Percentiles rank a stretch among this genome's conserved stretches.
These are phyloP conservation scores for Vulpes vulpes DNA, from an alignment of 2,113 vertebrate genomes.

Conservation along the genomic window DNA sequence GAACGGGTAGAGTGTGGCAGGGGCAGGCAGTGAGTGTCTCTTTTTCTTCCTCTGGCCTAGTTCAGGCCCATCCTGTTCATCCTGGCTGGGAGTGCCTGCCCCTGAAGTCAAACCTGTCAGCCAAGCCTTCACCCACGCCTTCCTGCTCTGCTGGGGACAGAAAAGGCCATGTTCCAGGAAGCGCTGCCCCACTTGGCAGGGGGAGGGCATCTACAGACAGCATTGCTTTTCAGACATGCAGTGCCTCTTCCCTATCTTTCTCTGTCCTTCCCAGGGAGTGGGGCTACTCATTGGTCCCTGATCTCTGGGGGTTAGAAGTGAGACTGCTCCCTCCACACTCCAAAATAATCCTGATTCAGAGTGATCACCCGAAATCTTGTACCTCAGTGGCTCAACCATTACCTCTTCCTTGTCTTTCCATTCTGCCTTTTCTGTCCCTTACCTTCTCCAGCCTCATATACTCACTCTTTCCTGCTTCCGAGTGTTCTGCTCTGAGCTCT, in stretches of 20 bases:
- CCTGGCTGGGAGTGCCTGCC: conserved; percentile 44
- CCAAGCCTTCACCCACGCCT: conserved; percentile 48
- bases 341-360: not conserved
- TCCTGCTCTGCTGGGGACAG: conserved; percentile 50
- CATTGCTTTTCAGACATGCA: not conserved
- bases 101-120: conserved; percentile 31
- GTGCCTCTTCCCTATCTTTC: not conserved
- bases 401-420: not conserved
- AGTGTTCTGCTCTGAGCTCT: not conserved
- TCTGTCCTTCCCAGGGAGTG: not conserved
- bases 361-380: not conserved
- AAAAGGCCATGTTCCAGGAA: not conserved
- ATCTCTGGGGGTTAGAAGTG: not conserved
- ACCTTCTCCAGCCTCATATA: not conserved
- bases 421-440: not conserved
- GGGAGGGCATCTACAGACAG: not conserved
- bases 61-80: conserved; percentile 42
- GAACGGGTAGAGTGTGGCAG: not conserved
- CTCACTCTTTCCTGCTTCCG: not conserved
- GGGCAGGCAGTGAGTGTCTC: not conserved
- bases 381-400: not conserved
- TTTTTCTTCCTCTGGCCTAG: conserved; percentile 35
- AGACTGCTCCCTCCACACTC: not conserved
- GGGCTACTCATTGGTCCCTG: not conserved
- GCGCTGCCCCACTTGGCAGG: not conserved